Evolutionary conservation across 2,888 invertebrate species (phyloP), one percentile per base, ranked within the genome.

Genomic region (Charanyca ferruginea): DNA sequence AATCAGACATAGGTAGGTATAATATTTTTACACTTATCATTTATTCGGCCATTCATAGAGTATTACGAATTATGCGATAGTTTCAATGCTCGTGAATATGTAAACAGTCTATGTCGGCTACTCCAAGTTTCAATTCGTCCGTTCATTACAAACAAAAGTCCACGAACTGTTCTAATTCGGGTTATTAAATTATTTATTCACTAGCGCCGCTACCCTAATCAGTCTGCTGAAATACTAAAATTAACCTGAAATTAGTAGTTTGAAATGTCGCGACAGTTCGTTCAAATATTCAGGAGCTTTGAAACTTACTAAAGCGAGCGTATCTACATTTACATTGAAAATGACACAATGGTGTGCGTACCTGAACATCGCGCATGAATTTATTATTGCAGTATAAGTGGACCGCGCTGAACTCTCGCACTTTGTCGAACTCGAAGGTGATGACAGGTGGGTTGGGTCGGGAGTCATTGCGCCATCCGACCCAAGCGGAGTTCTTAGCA

Each of bases 391-490:
- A 97, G 93, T 97, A 98, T 63, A 99, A 96, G 87, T 97, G 97
- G 28, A 98, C 97, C 1, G 97, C 97, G 51, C 97, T 97, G 94
- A 99, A 99, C 92, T 98, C 98, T 20, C 98, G 96, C 66, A 98
- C 97, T 87, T 96, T 96, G 88, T 98, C 98, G 93, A 99, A 99
- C 90, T 98, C 98, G 94, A 98, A 97, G 66, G 96, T 96, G 79
- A 98, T 95, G 82, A 97, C 97, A 0, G 97, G 96, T 0, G 97
- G 96, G 35, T 95, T 93, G 4, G 97, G 94, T 8, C 87, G 80
- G 2, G 97, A 97, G 87, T 98, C 98, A 90, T 98, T 98, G 85
- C 97, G 96, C 99, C 99, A 99, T 0, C 98, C 99, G 35, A 99
- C 97, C 99, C 98, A 99, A 57, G 98, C 98, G 85, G 98, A 91